Percentiles rank a stretch among this genome's conserved stretches.
Evolutionary conservation across 2,797 vertebrate species (phyloP).

Genomic region (Esox lucius): DNA sequence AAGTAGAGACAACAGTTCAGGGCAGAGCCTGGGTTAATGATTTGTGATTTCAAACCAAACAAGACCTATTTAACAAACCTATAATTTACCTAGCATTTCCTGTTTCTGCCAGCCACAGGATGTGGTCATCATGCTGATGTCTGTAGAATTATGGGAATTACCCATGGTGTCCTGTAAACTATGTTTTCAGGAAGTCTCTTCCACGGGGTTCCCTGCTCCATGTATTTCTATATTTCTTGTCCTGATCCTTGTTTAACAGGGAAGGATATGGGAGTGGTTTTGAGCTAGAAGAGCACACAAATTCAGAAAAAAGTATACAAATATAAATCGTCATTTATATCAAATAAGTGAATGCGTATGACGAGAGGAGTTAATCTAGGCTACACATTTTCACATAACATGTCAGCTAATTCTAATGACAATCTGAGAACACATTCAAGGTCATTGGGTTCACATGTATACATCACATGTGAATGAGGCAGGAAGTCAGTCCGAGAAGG

Average conservation of each 20-base stretch:
- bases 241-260: constrained; percentile 54
- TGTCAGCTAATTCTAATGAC: constrained; percentile 21
- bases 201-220: background rate
- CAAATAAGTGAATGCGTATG: constrained; percentile 17
- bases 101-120: constrained; percentile 68
- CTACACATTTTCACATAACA: constrained; percentile 18
- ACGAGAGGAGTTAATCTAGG: constrained; percentile 10
- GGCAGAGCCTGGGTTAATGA: constrained; percentile 43
- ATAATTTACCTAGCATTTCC: constrained; percentile 71
- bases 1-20: constrained; percentile 25
- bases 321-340: constrained; percentile 34
- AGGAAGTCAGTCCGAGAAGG: background rate
- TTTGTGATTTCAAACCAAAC: constrained; percentile 48
- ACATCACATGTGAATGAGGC: constrained; percentile 16
- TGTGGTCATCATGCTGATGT: constrained; percentile 46
- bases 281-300: constrained; percentile 25
- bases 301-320: too few species aligned
- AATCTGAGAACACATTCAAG: background rate
- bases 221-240: constrained; percentile 38
- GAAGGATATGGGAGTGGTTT: constrained; percentile 47
- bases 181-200: background rate
- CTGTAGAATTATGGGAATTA: constrained; percentile 16
- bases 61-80: constrained; percentile 59
- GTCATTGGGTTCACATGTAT: constrained; percentile 11
- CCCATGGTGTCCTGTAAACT: constrained; percentile 31